phyloP scores from a whole-genome alignment of 1,140 invertebrate species.

The Eueides isabella region DNA sequence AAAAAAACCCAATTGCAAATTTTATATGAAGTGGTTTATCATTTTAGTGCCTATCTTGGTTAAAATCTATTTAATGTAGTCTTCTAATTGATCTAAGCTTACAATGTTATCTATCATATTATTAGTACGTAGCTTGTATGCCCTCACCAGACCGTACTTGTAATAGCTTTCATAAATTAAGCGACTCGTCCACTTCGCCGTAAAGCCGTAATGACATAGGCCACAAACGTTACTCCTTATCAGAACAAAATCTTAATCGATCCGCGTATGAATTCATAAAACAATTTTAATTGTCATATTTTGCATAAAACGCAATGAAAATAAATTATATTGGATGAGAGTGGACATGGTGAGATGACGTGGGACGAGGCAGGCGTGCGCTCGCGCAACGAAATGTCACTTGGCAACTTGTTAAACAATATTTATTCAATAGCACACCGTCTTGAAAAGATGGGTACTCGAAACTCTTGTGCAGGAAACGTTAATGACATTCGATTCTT shows the following conservation, averaged over 20 bases:
- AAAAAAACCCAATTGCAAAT: too few species aligned
- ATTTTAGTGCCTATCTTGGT: background rate
- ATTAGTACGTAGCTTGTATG: background rate
- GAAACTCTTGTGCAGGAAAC: conserved; percentile 71
- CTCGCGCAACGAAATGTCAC: conserved; percentile 69
- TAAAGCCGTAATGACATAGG: conserved; percentile 58
- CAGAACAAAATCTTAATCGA: conserved; percentile 74
- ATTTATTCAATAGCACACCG: conserved; percentile 75
- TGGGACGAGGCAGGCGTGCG: conserved; percentile 54
- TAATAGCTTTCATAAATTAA: conserved; percentile 47
- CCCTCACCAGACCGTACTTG: background rate
- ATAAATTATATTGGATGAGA: conserved; percentile 62
- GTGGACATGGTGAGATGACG: conserved; percentile 51
- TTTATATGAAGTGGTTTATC: background rate
- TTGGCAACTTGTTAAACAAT: conserved; percentile 75
- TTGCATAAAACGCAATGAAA: conserved; percentile 67
- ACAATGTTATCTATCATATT: conserved; percentile 10
- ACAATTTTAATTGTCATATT: conserved; percentile 70
- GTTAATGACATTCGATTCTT: conserved; percentile 75
- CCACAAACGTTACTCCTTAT: conserved; percentile 62
- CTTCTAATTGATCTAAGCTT: conserved; percentile 31
- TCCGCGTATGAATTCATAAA: conserved; percentile 64
- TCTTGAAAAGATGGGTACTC: conserved; percentile 69
- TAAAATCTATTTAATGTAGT: background rate
- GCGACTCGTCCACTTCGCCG: conserved; percentile 43